Conservation (phyloP, 2,888 invertebrate species). For the Epirrita christyi region DNA sequence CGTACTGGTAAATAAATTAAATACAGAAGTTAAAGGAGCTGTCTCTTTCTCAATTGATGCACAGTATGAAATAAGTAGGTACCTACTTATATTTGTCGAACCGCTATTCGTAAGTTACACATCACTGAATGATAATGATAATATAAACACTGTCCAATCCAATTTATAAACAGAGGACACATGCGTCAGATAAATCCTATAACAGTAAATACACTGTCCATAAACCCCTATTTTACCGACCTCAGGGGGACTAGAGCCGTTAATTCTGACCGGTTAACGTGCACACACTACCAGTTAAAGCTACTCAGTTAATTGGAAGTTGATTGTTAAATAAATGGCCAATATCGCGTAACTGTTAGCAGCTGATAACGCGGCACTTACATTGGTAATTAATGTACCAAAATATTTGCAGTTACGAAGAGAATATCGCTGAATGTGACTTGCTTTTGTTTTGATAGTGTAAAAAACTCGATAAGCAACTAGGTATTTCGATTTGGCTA, state of each 20-base stretch:
- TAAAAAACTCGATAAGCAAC: too few species aligned
- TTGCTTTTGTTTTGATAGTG: neutral
- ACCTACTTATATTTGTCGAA: too few species aligned
- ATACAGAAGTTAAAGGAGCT: too few species aligned
- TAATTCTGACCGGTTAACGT: neutral
- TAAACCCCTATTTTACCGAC: neutral
- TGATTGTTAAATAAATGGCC: slow-evolving; percentile 6
- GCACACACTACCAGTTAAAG: neutral
- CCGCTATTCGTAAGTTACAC: too few species aligned
- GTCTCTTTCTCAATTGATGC: too few species aligned
- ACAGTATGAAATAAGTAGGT: too few species aligned
- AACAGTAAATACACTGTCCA: neutral
- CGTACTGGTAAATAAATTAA: too few species aligned
- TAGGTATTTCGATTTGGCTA: too few species aligned
- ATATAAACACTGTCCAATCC: neutral
- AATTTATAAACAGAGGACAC: neutral
- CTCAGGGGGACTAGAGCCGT: neutral
- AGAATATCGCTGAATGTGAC: neutral
- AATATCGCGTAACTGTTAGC: slow-evolving; percentile 4
- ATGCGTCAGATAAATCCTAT: neutral
- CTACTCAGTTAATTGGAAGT: slow-evolving; percentile 16
- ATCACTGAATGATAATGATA: too few species aligned
- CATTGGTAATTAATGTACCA: neutral
- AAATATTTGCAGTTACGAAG: slow-evolving; percentile 1
- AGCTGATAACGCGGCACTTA: slow-evolving; percentile 23